phyloP scores from a whole-genome alignment of 2,797 vertebrate species.

The Sebastiscus tertius region DNA sequence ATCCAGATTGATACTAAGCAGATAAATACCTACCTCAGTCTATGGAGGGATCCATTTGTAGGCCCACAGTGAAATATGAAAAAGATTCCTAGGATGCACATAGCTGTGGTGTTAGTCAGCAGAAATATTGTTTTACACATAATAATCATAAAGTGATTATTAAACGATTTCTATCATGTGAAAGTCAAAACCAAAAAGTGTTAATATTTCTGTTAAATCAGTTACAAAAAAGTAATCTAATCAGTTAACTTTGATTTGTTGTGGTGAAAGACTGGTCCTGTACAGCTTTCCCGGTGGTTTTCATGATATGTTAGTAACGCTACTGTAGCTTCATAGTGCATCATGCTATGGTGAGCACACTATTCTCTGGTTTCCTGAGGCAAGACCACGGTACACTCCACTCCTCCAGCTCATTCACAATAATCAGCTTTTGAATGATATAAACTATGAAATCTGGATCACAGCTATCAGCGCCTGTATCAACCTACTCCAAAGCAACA shows the following conservation, averaged over 20 bases:
- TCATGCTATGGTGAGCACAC: neutral
- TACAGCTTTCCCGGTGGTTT: neutral
- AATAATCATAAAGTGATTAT: neutral
- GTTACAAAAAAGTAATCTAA: neutral
- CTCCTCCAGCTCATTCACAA: conserved; percentile 38
- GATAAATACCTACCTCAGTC: conserved; percentile 82
- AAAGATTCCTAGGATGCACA: neutral
- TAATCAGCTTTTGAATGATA: conserved; percentile 75
- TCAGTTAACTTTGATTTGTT: neutral
- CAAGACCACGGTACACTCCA: neutral
- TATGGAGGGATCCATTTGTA: conserved; percentile 64
- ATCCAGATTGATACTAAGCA: conserved; percentile 89
- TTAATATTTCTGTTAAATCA: neutral
- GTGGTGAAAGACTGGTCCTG: neutral
- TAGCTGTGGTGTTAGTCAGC: neutral
- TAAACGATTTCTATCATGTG: neutral
- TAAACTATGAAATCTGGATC: conserved; percentile 69
- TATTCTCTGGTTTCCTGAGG: neutral
- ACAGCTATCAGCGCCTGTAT: conserved; percentile 41
- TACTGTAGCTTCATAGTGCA: neutral
- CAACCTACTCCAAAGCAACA: neutral
- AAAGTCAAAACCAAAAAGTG: neutral
- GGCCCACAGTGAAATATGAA: conserved; percentile 2
- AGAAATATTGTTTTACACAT: neutral
- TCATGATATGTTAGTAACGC: neutral